Percentiles rank a stretch among this genome's conserved stretches.
phyloP scores from a whole-genome alignment of 2,113 vertebrate species.

The Otus sunia region DNA sequence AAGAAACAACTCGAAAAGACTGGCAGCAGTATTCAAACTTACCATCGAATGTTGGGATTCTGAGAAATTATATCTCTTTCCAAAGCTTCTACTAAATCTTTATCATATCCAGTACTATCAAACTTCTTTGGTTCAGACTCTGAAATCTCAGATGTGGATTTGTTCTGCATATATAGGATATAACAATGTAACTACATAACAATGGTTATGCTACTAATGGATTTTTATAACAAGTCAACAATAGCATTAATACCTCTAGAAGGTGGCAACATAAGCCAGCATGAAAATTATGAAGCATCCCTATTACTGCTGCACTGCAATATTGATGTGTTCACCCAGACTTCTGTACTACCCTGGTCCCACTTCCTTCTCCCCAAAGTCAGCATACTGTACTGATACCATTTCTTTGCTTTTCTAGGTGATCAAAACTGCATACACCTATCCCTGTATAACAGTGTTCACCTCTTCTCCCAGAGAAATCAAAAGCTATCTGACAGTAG shows the following conservation, averaged over 20 bases:
- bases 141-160: conserved; percentile 81
- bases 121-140: conserved; percentile 91
- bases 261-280: neutral
- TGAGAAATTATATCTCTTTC: conserved; percentile 98
- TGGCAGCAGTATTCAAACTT: conserved; percentile 34
- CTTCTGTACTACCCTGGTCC: neutral
- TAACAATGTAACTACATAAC: neutral
- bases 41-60: conserved; percentile 97
- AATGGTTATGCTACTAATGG: neutral
- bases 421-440: neutral
- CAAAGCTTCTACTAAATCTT: conserved; percentile 93
- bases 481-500: neutral
- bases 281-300: neutral
- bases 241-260: neutral
- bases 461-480: neutral
- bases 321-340: neutral
- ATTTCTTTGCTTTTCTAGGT: neutral
- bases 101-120: conserved; percentile 92
- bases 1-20: neutral
- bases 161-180: conserved; percentile 76
- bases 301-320: neutral
- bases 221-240: neutral
- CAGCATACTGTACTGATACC: neutral
- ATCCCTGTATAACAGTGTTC: neutral
- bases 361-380: neutral